Percentiles rank a stretch among this genome's conserved stretches.
Conservation (phyloP, 2,113 vertebrate species). For the Neomonachus schauinslandi region DNA sequence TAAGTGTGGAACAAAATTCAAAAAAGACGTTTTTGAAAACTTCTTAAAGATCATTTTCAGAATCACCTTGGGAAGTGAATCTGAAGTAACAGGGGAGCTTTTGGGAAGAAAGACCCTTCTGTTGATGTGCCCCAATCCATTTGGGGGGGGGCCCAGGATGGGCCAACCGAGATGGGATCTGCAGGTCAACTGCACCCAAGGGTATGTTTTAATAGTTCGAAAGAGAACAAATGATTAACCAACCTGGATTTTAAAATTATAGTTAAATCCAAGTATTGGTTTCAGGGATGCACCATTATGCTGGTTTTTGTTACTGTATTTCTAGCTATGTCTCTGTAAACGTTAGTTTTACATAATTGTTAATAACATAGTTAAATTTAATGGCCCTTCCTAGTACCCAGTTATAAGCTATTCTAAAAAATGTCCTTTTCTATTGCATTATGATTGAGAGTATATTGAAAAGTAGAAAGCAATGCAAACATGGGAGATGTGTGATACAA, state of each 20-base stretch:
- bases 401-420: background rate
- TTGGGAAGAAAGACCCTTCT: background rate
- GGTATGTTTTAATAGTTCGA: background rate
- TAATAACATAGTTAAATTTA: background rate
- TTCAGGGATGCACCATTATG: background rate
- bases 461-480: background rate
- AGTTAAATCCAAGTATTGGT: background rate
- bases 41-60: background rate
- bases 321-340: background rate
- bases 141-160: no score
- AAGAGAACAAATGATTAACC: background rate
- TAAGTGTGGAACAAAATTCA: background rate
- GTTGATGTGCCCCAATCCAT: background rate
- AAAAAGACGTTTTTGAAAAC: background rate
- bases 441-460: background rate
- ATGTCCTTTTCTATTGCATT: background rate
- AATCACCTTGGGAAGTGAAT: background rate
- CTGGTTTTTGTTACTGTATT: background rate
- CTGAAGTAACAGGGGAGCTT: background rate
- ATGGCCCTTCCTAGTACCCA: background rate
- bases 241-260: background rate
- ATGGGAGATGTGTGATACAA: background rate
- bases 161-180: background rate
- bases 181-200: background rate
- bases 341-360: slow-evolving; percentile 4